Evolutionary conservation across 2,113 vertebrate species (phyloP).

Genomic region (Neoarius graeffei): DNA sequence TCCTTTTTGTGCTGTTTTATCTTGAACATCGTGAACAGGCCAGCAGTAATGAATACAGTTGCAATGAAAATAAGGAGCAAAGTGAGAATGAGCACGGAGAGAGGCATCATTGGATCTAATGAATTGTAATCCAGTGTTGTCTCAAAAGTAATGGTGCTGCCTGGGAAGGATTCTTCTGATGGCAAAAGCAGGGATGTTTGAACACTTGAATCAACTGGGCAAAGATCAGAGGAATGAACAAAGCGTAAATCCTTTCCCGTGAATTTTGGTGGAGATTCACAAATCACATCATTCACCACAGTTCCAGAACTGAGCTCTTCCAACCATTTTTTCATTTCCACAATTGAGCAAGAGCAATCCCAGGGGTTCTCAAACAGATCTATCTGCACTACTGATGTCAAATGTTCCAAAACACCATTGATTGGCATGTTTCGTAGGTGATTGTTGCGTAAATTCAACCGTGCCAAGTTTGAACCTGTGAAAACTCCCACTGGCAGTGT

Average conservation of each 20-base stretch:
- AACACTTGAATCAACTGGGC: constrained; percentile 87
- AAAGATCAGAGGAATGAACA: constrained; percentile 83
- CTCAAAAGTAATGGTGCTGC: constrained; percentile 81
- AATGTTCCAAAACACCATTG: constrained; percentile 86
- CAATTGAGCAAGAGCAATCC: constrained; percentile 90
- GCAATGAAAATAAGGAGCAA: constrained; percentile 91
- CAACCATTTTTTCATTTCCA: constrained; percentile 92
- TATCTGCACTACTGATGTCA: constrained; percentile 90
- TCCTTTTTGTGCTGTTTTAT: constrained; percentile 88
- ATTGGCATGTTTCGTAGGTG: constrained; percentile 88
- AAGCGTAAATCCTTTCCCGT: constrained; percentile 88
- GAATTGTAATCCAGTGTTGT: constrained; percentile 78
- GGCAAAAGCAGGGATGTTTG: constrained; percentile 83
- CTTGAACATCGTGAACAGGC: constrained; percentile 84
- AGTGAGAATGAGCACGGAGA: constrained; percentile 92
- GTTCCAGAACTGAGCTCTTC: constrained; percentile 90
- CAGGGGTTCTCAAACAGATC: constrained; percentile 98
- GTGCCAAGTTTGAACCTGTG: constrained; percentile 83
- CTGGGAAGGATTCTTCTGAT: constrained; percentile 79
- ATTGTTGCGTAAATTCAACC: constrained; percentile 91
- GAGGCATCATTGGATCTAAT: constrained; percentile 78
- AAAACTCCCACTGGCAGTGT: constrained; percentile 85
- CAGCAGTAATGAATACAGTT: constrained; percentile 91
- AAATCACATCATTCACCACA: constrained; percentile 91
- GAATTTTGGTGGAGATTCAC: constrained; percentile 88